A percentile compares a stretch with the other conserved stretches of the same genome.
These are phyloP conservation scores for Steinernema carpocapsae DNA, from an alignment of 2,888 invertebrate genomes.

Conservation along the genomic window DNA sequence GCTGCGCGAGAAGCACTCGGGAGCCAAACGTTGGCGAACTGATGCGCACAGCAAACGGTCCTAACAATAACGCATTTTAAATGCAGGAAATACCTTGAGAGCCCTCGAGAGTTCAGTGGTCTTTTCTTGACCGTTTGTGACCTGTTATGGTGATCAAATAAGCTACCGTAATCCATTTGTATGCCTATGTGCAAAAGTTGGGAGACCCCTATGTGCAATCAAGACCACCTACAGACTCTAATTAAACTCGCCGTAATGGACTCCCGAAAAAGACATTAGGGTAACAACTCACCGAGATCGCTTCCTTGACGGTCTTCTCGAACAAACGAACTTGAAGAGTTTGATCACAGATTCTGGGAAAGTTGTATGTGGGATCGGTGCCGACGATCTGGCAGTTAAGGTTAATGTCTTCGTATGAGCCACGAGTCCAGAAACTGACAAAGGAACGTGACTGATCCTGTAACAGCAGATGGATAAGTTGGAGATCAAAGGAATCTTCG, in stretches of 20 bases:
- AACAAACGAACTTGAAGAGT: slow-evolving; percentile 50
- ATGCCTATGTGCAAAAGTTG: not conserved
- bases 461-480: slow-evolving; percentile 27
- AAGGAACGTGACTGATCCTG: slow-evolving; percentile 58
- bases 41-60: not conserved
- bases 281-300: slow-evolving; percentile 39
- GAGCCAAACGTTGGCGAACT: not conserved
- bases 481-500: slow-evolving; percentile 17
- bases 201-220: not conserved
- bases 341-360: slow-evolving; percentile 60
- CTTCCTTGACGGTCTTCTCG: slow-evolving; percentile 41
- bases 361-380: slow-evolving; percentile 61
- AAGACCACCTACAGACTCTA: not conserved
- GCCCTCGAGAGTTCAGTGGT: not conserved
- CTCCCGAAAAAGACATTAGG: not conserved
- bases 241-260: slow-evolving; percentile 4
- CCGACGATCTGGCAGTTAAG: slow-evolving; percentile 58
- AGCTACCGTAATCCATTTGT: not conserved
- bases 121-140: slow-evolving; percentile 10
- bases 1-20: slow-evolving; percentile 30
- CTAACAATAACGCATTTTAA: slow-evolving; percentile 13
- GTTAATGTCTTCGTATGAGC: slow-evolving; percentile 52
- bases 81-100: not conserved
- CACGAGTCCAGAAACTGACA: slow-evolving; percentile 56
- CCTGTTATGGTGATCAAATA: not conserved